Conservation (phyloP, 2,113 vertebrate species). For the Paralichthys olivaceus region DNA sequence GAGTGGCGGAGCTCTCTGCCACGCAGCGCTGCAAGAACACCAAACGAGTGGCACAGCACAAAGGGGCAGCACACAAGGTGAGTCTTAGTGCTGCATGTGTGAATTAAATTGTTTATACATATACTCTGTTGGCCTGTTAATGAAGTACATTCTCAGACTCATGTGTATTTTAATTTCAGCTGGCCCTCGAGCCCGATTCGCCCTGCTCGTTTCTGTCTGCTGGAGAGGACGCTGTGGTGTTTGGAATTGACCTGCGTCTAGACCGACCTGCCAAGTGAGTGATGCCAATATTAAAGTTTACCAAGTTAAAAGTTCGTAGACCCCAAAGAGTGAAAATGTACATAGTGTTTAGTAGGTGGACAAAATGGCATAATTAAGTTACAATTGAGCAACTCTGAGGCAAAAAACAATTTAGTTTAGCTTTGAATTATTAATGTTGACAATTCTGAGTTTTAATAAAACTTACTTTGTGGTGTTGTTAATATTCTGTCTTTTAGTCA, state of each 20-base stretch:
- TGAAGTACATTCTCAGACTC: too few species aligned
- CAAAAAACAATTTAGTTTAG: too few species aligned
- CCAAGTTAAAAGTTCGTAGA: neutral
- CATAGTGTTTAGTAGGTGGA: neutral
- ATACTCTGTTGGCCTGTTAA: too few species aligned
- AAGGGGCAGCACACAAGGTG: constrained; percentile 96
- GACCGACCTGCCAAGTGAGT: constrained; percentile 95
- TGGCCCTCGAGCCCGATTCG: constrained; percentile 96
- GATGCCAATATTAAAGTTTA: neutral
- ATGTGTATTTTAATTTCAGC: constrained; percentile 70
- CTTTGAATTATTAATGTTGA: too few species aligned
- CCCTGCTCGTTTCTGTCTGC: constrained; percentile 97
- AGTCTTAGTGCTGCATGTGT: constrained; percentile 11
- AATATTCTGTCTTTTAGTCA: too few species aligned
- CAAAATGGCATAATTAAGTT: neutral
- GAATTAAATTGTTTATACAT: neutral
- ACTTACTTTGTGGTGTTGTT: too few species aligned
- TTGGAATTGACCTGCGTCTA: constrained; percentile 92
- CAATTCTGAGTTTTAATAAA: too few species aligned
- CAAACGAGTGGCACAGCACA: constrained; percentile 95
- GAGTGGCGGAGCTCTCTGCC: constrained; percentile 94
- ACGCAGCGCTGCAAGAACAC: constrained; percentile 97
- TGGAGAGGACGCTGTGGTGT: constrained; percentile 96
- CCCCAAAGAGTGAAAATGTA: neutral
- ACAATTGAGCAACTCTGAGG: neutral